Evolutionary conservation across 1,140 invertebrate species (phyloP).

Genomic region (Zelostemma sp.): DNA sequence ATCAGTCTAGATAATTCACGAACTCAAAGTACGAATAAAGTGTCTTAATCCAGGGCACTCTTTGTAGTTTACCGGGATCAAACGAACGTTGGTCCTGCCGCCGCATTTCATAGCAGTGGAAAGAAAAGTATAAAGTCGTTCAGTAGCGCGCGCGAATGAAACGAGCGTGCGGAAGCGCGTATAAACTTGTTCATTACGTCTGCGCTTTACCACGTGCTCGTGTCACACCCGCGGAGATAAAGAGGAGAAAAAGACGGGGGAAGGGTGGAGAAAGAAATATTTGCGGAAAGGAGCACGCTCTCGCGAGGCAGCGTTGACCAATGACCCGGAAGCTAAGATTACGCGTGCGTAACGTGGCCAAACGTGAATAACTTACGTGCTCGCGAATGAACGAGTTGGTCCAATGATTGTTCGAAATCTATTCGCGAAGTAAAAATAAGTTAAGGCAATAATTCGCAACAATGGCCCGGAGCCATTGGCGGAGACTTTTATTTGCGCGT

Average conservation of each 20-base stretch:
- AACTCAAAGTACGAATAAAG: too few species aligned
- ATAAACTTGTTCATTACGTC: background rate
- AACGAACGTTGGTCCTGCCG: too few species aligned
- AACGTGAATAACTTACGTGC: background rate
- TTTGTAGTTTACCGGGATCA: too few species aligned
- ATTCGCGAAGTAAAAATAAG: background rate
- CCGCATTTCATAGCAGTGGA: too few species aligned
- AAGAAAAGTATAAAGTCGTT: too few species aligned
- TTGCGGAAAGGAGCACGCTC: background rate
- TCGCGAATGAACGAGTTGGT: background rate
- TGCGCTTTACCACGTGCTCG: background rate
- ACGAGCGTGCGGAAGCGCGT: background rate
- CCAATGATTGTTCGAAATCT: background rate
- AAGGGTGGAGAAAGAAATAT: background rate
- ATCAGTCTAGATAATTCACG: too few species aligned
- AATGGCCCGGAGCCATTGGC: background rate
- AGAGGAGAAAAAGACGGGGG: background rate
- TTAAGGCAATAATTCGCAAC: too few species aligned
- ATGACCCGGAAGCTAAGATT: conserved; percentile 45
- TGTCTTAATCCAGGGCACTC: too few species aligned
- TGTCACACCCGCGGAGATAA: background rate
- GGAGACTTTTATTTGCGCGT: background rate
- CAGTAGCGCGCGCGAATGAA: too few species aligned
- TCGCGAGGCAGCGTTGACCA: conserved; percentile 24
- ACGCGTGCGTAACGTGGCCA: background rate